Base-by-base conservation (phyloP, 2,888 invertebrate genomes). In the Nebria salina region DNA sequence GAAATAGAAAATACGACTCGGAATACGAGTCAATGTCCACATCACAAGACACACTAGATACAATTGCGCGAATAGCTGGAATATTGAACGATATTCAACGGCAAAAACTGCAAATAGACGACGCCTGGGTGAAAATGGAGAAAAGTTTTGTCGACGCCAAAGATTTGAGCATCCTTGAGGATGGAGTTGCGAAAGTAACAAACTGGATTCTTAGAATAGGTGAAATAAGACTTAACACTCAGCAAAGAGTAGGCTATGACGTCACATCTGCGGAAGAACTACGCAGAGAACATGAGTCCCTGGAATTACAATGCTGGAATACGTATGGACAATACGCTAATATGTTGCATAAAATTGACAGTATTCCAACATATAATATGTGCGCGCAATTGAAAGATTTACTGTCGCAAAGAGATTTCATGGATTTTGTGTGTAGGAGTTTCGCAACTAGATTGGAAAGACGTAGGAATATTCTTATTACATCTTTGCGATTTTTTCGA, bases 241-340 rank as follows among this genome's bases (percentile, higher is more conserved):
- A 94, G 85, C 91, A 91, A 83, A 93, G 93, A 85, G 94, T 96
- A 66, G 95, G 95, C 6, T 93, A 93, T 86, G 94, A 95, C 85
- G 92, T 93, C 1, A 88, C 91, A 9, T 93, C 92, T n/a, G 94
- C 95, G 8, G 94, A 95, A 85, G 92, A 93, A 82, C 88, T 96
- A 64, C 90, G 95, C 43, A 91, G 92, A 83, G 93, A 94, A 83
- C 95, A 96, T 86, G 95, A 95, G 86, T 91, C 92, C 75, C 89
- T 96, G 76, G 95, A 95, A 86, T 88, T 95, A 84, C 93, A 94
- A 86, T 95, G 95, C 86, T 92, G 94, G 86, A 94, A 95, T 85
- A 94, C 95, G 0, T 95, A 95, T 85, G 94, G 94, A 13, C 92
- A 93, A 85, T 95, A 95, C 88, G 95, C 95, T 0, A 95, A 95